Evolutionary conservation across 2,113 vertebrate genomes (phyloP), one percentile per base, ranked within the genome.

Genomic region (Ahaetulla prasina): DNA sequence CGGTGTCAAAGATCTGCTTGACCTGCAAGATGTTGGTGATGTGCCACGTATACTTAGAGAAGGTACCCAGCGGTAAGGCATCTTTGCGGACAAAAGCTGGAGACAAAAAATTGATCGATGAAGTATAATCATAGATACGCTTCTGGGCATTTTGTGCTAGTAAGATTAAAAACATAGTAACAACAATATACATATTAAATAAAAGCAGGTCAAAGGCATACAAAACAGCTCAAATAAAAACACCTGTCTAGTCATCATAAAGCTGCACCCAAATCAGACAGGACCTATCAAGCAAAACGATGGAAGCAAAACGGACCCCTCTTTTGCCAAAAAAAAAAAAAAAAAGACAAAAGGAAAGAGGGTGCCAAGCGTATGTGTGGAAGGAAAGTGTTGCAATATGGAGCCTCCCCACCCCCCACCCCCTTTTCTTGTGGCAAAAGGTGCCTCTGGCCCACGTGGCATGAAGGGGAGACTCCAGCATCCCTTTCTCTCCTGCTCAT

Each of bases 41-140:
- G 96, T 99, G 98, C 99, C 98, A 99, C 0, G 98, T 98, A 95
- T 98, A 99, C 94, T 98, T 99, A 95, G 98, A 98, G 97, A 98
- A 98, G 12, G 98, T 98, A 90, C 98, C 98, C 92, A 98, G 95
- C 9, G 98, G 98, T 86, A 98, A 97, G 9, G 98, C 98, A 12
- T 99, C 98, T 35, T 97, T 98, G 86, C 97, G 97, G 93, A 98
- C 97, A 93, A 98, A 98, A 12, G 98, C 98, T 99, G 96, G 0
- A 92, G 96, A 89, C 22, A 87, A 43, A 95, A 80, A 95, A 74
- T 43, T 0, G 20, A 39, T 3, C 8, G 0, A 18, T 80, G 18
- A 90, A 0, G 18, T 35, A 80, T 39, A 8, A 80, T 16, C 6
- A 8, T 8, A 8, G 8, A 20, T 39, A 20, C 0, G 7, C 8